Base-by-base conservation (phyloP, 2,797 vertebrate genomes). In the Sebastes diaconus region DNA sequence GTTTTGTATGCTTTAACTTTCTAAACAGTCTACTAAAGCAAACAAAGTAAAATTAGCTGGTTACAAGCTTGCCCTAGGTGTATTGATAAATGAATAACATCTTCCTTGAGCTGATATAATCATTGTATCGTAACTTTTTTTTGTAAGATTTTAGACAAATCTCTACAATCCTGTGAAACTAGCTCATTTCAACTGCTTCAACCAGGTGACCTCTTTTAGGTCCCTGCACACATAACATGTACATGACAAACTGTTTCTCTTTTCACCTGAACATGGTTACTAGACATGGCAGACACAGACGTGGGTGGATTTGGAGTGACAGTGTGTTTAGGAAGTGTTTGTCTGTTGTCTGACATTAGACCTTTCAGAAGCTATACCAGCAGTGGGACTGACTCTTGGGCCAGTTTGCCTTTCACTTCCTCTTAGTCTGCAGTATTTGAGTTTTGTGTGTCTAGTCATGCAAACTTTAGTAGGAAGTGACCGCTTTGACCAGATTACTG, bases 401-500 rank as follows among this genome's bases (percentile, higher is more conserved):
- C 18, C 63, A 6, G 18, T 14, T 24, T 65, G 66, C 30, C n/a
- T 91, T 87, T 88, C 86, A 74, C 86, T 88, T 91, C 91, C 86
- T 86, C 81, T 75, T 34, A 30, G 57, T 79, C 25, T 16, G 58
- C 42, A 30, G 30, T 65, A 22, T 60, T 52, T 65, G 11, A 3
- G 11, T 68, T 80, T 79, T 73, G 39, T 59, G 0, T 3, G 46
- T 80, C 39, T 42, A 42, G 9, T 81, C 34, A 22, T 75, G 63
- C 18, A 29, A 10, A 18, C 12, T n/a, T 68, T 72, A 63, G 50
- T 66, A 20, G 13, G 30, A 58, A 72, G 30, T 79, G 52, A 52
- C 34, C 54, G 39, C 12, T 30, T 32, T 42, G 11, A 68, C 34
- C 27, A 14, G n/a, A 4, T 6, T 8, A 34, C 10, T 27, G 27